Conservation (phyloP, 2,113 vertebrate species). For the Gymnorhina tibicen region DNA sequence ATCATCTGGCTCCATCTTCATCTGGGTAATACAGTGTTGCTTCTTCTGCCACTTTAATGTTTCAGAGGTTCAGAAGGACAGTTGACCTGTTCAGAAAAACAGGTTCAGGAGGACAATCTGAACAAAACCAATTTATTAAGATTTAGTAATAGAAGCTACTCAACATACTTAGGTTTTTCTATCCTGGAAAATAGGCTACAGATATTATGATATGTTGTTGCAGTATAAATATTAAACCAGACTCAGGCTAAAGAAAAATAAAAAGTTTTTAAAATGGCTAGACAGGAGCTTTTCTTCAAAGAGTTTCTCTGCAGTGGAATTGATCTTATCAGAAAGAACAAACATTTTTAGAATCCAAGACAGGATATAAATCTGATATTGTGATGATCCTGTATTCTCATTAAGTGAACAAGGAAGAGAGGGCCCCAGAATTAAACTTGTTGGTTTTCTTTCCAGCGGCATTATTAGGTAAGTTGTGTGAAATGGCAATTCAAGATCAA, state of each 20-base stretch:
- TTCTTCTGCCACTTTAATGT: not conserved
- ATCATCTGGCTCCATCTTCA: not conserved
- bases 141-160: not conserved
- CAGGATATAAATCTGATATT: conserved; percentile 16
- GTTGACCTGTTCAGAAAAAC: not conserved
- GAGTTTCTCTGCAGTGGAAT: conserved; percentile 7
- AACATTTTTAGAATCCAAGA: conserved; percentile 4
- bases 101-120: not conserved
- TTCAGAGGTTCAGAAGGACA: not conserved
- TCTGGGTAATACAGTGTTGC: not conserved
- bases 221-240: conserved; percentile 41
- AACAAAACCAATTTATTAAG: not conserved
- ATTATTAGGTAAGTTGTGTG: not conserved
- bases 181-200: not conserved
- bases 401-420: not conserved
- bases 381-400: not conserved
- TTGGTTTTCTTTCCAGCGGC: not conserved
- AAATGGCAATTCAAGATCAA: conserved; percentile 8
- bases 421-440: not conserved
- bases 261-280: conserved; percentile 34
- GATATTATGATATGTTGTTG: not conserved
- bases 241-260: not conserved
- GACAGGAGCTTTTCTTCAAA: conserved; percentile 65
- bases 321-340: conserved; percentile 61
- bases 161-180: not conserved